Evolutionary conservation across 2,888 invertebrate species (phyloP).

Genomic region (Alcis repandata): DNA sequence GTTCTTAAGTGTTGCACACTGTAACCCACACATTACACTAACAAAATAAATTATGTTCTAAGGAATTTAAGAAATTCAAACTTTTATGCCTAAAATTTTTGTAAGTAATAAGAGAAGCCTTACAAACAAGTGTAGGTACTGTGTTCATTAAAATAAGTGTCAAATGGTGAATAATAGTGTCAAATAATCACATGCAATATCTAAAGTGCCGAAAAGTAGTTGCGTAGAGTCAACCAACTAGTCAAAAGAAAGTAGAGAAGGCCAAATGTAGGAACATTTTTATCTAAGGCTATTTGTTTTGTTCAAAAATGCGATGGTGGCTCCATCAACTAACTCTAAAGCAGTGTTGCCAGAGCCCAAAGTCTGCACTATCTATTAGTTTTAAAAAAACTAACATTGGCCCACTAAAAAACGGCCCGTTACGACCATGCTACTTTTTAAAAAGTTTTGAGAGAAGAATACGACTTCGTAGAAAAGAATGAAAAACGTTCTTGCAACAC

Average conservation of each 20-base stretch:
- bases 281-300: background rate
- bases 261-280: background rate
- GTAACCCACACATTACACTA: background rate
- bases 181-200: background rate
- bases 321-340: background rate
- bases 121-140: conserved; percentile 10
- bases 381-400: too few species aligned
- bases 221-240: background rate
- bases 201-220: background rate
- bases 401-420: too few species aligned
- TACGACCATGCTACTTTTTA: too few species aligned
- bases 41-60: background rate
- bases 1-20: background rate
- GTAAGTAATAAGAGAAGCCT: background rate
- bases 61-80: background rate
- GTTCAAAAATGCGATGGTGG: background rate
- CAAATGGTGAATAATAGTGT: conserved; percentile 40
- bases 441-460: too few species aligned
- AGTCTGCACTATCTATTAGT: too few species aligned
- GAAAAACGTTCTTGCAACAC: too few species aligned
- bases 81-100: background rate
- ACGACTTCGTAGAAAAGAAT: too few species aligned
- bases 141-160: conserved; percentile 52
- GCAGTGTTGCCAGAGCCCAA: background rate
- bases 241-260: too few species aligned